phyloP scores from a whole-genome alignment of 2,113 vertebrate species.

The Pseudorectes ferrugineus region DNA sequence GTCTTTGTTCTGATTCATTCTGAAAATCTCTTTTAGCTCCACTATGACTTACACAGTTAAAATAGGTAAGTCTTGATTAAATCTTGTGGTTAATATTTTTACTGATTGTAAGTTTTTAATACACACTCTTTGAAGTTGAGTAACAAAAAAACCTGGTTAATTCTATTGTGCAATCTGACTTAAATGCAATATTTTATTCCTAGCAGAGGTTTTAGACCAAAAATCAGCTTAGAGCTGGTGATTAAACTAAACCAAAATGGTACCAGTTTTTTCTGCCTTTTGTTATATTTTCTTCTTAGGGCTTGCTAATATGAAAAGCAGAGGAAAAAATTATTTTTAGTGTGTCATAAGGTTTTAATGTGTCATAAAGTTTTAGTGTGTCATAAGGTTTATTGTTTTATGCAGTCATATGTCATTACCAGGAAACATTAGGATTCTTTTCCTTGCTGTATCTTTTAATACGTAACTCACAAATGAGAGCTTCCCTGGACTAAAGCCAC shows the following conservation, averaged over 20 bases:
- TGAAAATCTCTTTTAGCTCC: neutral
- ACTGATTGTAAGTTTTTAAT: neutral
- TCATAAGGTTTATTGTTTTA: neutral
- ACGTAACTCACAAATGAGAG: neutral
- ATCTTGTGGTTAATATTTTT: neutral
- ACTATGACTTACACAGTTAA: neutral
- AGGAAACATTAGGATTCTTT: neutral
- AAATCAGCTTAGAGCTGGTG: neutral
- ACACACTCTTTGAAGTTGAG: neutral
- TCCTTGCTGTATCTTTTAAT: neutral
- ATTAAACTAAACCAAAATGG: neutral
- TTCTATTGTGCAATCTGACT: neutral
- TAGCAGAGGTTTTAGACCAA: neutral
- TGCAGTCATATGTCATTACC: neutral
- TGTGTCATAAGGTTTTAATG: neutral
- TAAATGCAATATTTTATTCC: neutral
- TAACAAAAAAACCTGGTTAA: neutral
- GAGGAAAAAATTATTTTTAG: neutral
- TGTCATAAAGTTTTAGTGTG: neutral
- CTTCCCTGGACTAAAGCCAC: neutral
- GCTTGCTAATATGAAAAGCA: neutral
- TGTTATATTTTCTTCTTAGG: neutral
- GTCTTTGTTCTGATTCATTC: neutral
- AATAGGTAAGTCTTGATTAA: neutral
- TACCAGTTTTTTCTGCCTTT: neutral